Conservation (phyloP, 2,113 vertebrate genomes). For the Danionella cerebrum region DNA sequence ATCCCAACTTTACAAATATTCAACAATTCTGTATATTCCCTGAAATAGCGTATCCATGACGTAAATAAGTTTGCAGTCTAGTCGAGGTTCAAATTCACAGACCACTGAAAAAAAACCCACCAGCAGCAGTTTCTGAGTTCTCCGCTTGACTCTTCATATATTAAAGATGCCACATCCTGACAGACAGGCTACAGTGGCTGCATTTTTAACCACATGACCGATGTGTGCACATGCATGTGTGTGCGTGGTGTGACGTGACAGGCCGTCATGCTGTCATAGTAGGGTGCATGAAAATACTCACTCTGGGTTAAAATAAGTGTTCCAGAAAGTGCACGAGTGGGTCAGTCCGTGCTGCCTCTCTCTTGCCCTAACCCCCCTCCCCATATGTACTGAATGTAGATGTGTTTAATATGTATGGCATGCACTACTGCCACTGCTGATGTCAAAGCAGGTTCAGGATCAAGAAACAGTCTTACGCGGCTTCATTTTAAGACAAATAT, state of each 20-base stretch:
- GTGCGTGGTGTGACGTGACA: slow-evolving; percentile 55
- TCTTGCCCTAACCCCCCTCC: too few relatives aligned
- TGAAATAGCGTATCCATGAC: too few relatives aligned
- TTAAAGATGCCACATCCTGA: slow-evolving; percentile 51
- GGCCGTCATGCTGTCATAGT: slow-evolving; percentile 29
- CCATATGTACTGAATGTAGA: too few relatives aligned
- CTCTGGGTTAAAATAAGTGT: not conserved
- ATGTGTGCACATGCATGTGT: slow-evolving; percentile 48
- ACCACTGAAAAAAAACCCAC: not conserved
- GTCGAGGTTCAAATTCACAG: too few relatives aligned
- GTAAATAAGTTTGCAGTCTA: too few relatives aligned
- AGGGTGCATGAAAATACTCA: not conserved
- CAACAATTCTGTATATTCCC: too few relatives aligned
- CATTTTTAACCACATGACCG: slow-evolving; percentile 38
- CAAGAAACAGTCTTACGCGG: not conserved
- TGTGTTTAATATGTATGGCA: slow-evolving; percentile 5
- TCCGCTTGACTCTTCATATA: slow-evolving; percentile 38
- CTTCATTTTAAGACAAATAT: slow-evolving; percentile 4
- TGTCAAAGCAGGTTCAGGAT: slow-evolving; percentile 9
- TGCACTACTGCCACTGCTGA: not conserved
- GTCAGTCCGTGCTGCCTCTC: not conserved
- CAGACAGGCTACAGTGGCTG: slow-evolving; percentile 40
- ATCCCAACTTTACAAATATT: too few relatives aligned
- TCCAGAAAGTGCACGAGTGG: not conserved
- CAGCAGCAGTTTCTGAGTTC: not conserved